These are phyloP conservation scores for Patella depressa DNA, from an alignment of 2,888 invertebrate species.

Conservation along the genomic window DNA sequence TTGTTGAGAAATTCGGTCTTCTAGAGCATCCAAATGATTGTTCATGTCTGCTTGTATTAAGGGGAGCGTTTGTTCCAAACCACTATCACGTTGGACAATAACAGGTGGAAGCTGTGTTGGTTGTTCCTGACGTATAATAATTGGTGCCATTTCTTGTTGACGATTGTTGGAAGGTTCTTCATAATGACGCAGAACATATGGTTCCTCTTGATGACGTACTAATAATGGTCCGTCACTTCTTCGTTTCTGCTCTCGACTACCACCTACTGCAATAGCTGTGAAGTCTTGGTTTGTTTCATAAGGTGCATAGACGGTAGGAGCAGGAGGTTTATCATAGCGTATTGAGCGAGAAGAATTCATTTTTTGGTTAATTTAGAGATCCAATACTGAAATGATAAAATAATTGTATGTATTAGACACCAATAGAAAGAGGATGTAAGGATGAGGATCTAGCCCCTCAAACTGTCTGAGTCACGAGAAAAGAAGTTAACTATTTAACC, in stretches of 20 bases:
- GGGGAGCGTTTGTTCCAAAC: not conserved
- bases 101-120: conserved; percentile 6
- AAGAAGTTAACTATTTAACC: too few species aligned
- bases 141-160: not conserved
- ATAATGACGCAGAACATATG: not conserved
- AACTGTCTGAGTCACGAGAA: too few species aligned
- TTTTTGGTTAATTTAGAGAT: too few species aligned
- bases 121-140: not conserved
- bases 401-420: too few species aligned
- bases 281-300: conserved; percentile 57
- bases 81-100: not conserved
- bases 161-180: not conserved
- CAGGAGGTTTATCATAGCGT: conserved; percentile 10
- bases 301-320: conserved; percentile 35
- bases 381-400: too few species aligned
- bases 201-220: not conserved
- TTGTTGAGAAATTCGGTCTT: conserved; percentile 62
- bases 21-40: conserved; percentile 53
- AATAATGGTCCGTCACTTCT: conserved; percentile 3
- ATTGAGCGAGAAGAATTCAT: too few species aligned
- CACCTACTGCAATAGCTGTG: conserved; percentile 41
- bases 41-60: conserved; percentile 12
- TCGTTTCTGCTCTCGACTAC: conserved; percentile 21
- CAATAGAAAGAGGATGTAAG: too few species aligned
- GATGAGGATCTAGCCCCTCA: too few species aligned